Evolutionary conservation across 2,888 invertebrate species (phyloP).

Genomic region (Eristalis pertinax): DNA sequence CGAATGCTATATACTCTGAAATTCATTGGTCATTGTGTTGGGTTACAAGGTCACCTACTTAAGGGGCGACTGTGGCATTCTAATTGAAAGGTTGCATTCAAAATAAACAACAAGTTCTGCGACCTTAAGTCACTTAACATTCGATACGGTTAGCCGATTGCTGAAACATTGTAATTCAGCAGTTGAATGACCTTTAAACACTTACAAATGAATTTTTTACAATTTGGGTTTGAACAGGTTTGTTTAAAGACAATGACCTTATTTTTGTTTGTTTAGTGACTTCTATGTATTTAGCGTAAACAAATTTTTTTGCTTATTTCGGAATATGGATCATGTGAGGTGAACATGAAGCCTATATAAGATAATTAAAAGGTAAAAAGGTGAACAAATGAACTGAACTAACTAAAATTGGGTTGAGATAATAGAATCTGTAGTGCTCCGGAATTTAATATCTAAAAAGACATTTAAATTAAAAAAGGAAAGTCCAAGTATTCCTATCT

Average conservation of each 20-base stretch:
- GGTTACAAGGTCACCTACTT: conserved; percentile 27
- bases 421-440: too few species aligned
- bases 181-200: background rate
- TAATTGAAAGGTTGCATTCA: background rate
- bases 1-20: conserved; percentile 14
- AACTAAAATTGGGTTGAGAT: too few species aligned
- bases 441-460: too few species aligned
- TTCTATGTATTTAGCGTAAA: background rate
- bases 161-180: background rate
- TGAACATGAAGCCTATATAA: background rate
- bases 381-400: too few species aligned
- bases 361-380: background rate
- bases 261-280: background rate
- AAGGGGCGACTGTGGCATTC: conserved; percentile 14
- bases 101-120: background rate
- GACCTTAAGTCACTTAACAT: background rate
- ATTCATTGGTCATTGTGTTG: background rate
- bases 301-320: background rate
- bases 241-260: background rate
- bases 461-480: too few species aligned
- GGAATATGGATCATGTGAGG: background rate
- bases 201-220: background rate
- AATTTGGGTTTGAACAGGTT: background rate
- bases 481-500: too few species aligned
- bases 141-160: background rate